Evolutionary conservation across 2,888 invertebrate species (phyloP).

Genomic region (Epiblema foenella): DNA sequence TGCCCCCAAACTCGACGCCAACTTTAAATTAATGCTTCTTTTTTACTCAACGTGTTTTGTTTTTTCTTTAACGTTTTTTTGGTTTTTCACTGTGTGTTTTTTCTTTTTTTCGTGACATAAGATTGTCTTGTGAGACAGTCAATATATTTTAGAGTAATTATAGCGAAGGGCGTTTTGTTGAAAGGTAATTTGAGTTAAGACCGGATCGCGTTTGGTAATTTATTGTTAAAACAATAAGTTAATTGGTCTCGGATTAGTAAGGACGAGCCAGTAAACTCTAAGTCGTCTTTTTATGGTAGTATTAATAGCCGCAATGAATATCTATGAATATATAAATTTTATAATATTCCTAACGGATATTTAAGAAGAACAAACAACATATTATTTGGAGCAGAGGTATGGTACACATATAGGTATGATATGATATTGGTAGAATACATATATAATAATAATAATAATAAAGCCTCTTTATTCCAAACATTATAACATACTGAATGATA

Average conservation of each 20-base stretch:
- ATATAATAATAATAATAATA: no score
- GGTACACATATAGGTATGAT: no score
- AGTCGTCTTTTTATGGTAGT: not conserved
- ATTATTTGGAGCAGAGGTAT: no score
- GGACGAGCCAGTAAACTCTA: not conserved
- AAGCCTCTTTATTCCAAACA: no score
- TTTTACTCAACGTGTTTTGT: constrained; percentile 52
- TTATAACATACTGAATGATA: no score
- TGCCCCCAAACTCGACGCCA: constrained; percentile 66
- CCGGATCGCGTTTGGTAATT: constrained; percentile 58
- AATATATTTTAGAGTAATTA: constrained; percentile 80
- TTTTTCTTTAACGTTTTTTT: constrained; percentile 51
- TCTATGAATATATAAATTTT: not conserved
- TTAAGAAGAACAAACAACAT: not conserved
- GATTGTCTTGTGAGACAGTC: constrained; percentile 61
- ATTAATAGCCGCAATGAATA: not conserved
- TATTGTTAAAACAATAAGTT: constrained; percentile 63
- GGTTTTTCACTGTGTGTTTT: constrained; percentile 45
- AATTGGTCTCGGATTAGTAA: constrained; percentile 47
- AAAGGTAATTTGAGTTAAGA: constrained; percentile 76
- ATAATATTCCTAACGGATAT: not conserved
- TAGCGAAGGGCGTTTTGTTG: constrained; percentile 76
- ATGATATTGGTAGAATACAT: no score
- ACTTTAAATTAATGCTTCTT: constrained; percentile 70
- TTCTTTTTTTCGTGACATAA: constrained; percentile 58